Base-by-base conservation (phyloP, 1,140 invertebrate species). In the Orussus abietinus region DNA sequence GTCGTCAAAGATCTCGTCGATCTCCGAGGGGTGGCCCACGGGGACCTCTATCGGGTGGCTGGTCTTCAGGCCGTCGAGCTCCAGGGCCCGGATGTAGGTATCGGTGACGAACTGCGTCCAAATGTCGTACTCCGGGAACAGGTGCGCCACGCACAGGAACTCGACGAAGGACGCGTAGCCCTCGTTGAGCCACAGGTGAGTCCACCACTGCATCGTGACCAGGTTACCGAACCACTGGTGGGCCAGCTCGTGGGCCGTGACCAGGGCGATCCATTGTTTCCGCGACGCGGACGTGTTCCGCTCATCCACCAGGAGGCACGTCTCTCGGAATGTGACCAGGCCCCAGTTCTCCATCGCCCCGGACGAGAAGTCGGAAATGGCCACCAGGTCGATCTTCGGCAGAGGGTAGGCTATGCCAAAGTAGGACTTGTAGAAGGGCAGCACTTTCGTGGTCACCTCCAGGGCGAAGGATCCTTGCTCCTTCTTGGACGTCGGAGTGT, bases 281-380 rank as follows among this genome's bases (percentile, higher is more conserved):
- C 83, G 80, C 15, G 82, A 79, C 3, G 88, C 78, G 15, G 90
- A 92, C 1, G 89, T 90, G 57, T 92, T 90, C 49, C 88, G 75
- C 3, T 84, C 80, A 74, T 93, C 90, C 1, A 92, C 87, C 4
- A 94, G 69, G 0, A 93, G 74, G 57, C 86, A 88, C 2, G 85
- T 86, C 66, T 93, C 90, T 38, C 90, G 79, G 54, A 85, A 92
- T 1, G 84, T 88, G 3, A 90, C 79, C 9, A 90, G 60, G 12
- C 92, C 93, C 94, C 93, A 97, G 70, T 97, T 96, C 71, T 97
- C 94, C 93, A 98, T 97, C 26, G 92, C 93, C 46, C 91, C 90
- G 21, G 83, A 80, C 20, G 86, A 85, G 55, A 95, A 97, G 66
- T 97, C 93, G 11, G 92, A 84, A 60, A 98, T 90, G 17, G 92